Conservation (phyloP, 1,140 invertebrate genomes). For the Brachystomella parvula region DNA sequence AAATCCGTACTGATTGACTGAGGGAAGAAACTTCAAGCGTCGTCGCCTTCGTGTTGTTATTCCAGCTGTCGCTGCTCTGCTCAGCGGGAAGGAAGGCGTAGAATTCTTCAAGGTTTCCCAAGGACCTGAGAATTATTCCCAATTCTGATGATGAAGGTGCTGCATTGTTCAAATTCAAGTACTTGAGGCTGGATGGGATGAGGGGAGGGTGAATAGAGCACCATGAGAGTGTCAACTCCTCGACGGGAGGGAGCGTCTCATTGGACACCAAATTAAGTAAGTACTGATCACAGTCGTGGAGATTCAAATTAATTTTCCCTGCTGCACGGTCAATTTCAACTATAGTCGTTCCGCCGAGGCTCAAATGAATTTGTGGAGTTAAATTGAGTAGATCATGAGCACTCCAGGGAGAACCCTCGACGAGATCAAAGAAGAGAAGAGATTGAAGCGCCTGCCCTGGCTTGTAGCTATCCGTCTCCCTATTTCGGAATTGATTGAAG, state of each 20-base stretch:
- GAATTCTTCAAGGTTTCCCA: slow-evolving; percentile 12
- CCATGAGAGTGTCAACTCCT: slow-evolving; percentile 17
- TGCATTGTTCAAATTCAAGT: slow-evolving; percentile 21
- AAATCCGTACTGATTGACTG: slow-evolving; percentile 2
- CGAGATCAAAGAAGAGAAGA: slow-evolving; percentile 23
- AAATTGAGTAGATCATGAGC: slow-evolving; percentile 18
- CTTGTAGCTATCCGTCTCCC: slow-evolving; percentile 20
- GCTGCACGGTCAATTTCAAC: slow-evolving; percentile 13
- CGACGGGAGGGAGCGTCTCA: neutral
- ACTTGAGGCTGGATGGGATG: slow-evolving; percentile 5
- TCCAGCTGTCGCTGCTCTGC: neutral
- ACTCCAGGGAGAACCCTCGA: slow-evolving; percentile 11
- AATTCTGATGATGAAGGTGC: slow-evolving; percentile 6
- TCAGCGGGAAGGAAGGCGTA: slow-evolving; percentile 9
- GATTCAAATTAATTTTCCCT: slow-evolving; percentile 16
- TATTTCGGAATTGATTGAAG: slow-evolving; percentile 9
- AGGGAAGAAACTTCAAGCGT: neutral
- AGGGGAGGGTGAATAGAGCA: neutral
- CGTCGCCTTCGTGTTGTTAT: slow-evolving; percentile 10
- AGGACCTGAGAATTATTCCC: neutral
- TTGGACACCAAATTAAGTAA: neutral
- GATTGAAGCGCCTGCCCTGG: neutral
- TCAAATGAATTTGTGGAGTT: slow-evolving; percentile 6
- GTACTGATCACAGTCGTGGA: slow-evolving; percentile 15
- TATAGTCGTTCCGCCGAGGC: slow-evolving; percentile 18